Evolutionary conservation across 2,797 vertebrate genomes (phyloP).

Genomic region (Notolabrus celidotus): DNA sequence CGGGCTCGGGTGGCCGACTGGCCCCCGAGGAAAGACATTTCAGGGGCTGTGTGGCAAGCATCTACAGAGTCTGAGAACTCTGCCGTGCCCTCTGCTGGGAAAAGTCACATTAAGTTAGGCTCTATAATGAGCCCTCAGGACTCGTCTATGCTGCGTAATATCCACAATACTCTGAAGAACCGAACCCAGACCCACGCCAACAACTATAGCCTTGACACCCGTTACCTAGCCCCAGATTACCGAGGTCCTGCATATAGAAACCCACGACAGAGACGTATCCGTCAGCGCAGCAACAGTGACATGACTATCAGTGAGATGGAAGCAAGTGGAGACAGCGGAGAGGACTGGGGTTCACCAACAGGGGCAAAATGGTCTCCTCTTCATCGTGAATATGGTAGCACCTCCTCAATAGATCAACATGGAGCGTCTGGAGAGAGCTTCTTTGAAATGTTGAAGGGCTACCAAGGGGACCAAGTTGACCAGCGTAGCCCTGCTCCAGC

Average conservation of each 20-base stretch:
- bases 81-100: constrained; percentile 76
- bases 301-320: constrained; percentile 97
- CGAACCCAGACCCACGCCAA: constrained; percentile 84
- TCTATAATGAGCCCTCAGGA: constrained; percentile 90
- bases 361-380: constrained; percentile 92
- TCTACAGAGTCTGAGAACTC: constrained; percentile 68
- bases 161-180: constrained; percentile 93
- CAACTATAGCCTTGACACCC: constrained; percentile 86
- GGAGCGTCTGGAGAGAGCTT: constrained; percentile 91
- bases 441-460: constrained; percentile 94
- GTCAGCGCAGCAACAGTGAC: constrained; percentile 97
- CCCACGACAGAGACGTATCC: constrained; percentile 89
- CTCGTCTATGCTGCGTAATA: constrained; percentile 95
- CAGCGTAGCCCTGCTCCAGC: constrained; percentile 90
- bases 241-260: constrained; percentile 88
- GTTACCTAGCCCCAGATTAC: constrained; percentile 90
- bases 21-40: constrained; percentile 93
- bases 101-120: constrained; percentile 91
- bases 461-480: constrained; percentile 91
- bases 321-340: constrained; percentile 92
- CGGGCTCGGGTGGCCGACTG: constrained; percentile 97
- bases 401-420: constrained; percentile 97
- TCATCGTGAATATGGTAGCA: constrained; percentile 97
- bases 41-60: constrained; percentile 71
- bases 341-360: constrained; percentile 90